These are phyloP conservation scores for Centrocercus urophasianus DNA, from an alignment of 2,113 vertebrate genomes.

Conservation along the genomic window DNA sequence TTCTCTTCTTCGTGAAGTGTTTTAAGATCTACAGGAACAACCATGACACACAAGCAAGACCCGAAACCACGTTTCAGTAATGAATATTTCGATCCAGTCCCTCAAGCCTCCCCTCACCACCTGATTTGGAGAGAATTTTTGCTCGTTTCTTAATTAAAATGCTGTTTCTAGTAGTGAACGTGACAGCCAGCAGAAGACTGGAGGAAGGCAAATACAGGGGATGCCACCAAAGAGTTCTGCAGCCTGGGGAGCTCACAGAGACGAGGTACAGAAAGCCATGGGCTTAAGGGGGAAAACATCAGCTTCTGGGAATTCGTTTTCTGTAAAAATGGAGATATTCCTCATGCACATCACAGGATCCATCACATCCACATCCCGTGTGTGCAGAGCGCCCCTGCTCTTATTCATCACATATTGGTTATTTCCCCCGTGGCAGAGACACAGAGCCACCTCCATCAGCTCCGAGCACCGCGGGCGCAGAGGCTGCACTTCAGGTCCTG, in stretches of 20 bases:
- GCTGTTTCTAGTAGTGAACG: background rate
- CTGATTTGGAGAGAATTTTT: background rate
- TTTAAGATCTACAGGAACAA: constrained; percentile 27
- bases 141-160: background rate
- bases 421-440: background rate
- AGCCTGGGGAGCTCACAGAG: background rate
- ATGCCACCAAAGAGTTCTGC: background rate
- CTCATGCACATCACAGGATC: background rate
- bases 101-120: background rate
- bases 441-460: background rate
- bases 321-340: background rate
- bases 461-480: background rate
- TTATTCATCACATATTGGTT: background rate
- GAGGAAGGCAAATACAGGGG: background rate
- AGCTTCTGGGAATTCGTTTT: background rate
- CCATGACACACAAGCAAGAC: background rate
- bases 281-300: rapidly evolving
- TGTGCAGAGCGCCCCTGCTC: background rate
- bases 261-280: background rate
- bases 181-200: background rate
- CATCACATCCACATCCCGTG: background rate
- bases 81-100: background rate
- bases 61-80: background rate
- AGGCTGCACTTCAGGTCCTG: background rate
- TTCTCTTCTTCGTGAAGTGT: background rate